These are phyloP conservation scores for Eospalax fontanierii DNA, from an alignment of 2,797 vertebrate species.

Conservation along the genomic window DNA sequence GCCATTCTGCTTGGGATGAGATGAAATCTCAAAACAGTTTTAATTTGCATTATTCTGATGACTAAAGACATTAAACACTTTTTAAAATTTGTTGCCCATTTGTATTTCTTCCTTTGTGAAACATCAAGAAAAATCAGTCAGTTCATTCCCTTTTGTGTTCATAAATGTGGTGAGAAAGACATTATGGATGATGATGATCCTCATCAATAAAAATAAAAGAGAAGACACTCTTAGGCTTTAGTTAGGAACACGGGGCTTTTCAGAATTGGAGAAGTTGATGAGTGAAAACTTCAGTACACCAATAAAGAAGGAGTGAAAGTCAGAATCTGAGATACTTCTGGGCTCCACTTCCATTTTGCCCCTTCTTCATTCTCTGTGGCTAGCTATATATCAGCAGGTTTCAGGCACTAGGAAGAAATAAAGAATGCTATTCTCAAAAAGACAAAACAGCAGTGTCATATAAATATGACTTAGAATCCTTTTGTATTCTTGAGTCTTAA, in stretches of 20 bases:
- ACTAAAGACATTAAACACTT: background rate
- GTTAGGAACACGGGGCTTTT: background rate
- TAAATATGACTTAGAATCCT: background rate
- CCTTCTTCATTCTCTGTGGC: background rate
- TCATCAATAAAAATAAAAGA: background rate
- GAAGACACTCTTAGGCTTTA: background rate
- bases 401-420: background rate
- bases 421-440: background rate
- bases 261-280: background rate
- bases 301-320: background rate
- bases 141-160: background rate
- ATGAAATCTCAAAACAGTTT: background rate
- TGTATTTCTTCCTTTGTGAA: background rate
- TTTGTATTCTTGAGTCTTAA: conserved; percentile 34
- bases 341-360: background rate
- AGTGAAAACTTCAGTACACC: background rate
- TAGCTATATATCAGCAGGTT: background rate
- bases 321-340: background rate
- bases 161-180: background rate
- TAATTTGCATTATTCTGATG: background rate
- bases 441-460: background rate
- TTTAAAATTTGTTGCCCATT: background rate
- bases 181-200: background rate
- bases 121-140: background rate
- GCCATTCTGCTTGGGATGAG: background rate